Base-by-base conservation (phyloP, 2,888 invertebrate species). In the Pomacea canaliculata region DNA sequence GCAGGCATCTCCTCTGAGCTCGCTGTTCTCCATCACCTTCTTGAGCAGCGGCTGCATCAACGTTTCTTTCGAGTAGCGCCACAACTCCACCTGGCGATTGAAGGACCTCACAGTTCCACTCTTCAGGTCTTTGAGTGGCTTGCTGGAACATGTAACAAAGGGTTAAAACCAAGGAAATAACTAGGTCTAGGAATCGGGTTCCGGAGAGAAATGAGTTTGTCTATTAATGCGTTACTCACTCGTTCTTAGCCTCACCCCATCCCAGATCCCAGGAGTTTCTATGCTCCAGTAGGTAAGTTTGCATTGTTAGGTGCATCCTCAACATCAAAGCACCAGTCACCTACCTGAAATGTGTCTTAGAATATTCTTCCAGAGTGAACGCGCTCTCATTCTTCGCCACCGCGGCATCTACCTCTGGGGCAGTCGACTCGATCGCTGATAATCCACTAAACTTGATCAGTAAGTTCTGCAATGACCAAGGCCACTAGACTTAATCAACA, bases 101-200 rank as follows among this genome's bases (percentile, higher is more conserved):
- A 96, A 96, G 8, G 96, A 94, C 0, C 97, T 96, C 80, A 98
- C 92, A 0, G 97, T 95, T 92, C 98, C 97, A 2, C 97, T 96
- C 92, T 98, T 95, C 0, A 98, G 98, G 79, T 97, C 93, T 91
- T 98, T 98, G 48, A 97, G 95, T 60, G 98, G 98, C 81, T 96
- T 93, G 88, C 98, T 95, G 78, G 67, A 71, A 79, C 46, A 62
- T 27, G 66, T 65, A 4, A 51, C n/a, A 56, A 8, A 8, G 8
- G 4, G 5, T 37, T 37, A 37, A 37, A 37, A 37, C 37, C 37
- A 37, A 37, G 0, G 37, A 5, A 37, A 37, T 37, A 3, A 37
- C 37, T 37, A 37, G 37, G 37, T 5, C 37, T 37, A 37, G 37
- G 37, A 37, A 5, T 37, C 37, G 37, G 37, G 37, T 37, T 37